phyloP scores from a whole-genome alignment of 2,113 vertebrate species.

The Lagenorhynchus albirostris region DNA sequence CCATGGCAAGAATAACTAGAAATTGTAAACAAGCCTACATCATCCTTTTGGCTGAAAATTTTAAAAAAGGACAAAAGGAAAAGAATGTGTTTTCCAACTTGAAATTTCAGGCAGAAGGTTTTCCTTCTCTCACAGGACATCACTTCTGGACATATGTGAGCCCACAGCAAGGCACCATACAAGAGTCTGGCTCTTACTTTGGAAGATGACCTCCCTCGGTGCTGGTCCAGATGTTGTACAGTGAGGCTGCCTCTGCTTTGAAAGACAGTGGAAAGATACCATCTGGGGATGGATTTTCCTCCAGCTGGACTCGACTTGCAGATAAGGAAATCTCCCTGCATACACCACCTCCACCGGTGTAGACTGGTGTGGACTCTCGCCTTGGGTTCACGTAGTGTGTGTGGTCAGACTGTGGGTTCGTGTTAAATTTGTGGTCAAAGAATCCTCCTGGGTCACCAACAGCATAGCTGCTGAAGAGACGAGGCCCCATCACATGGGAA shows the following conservation, averaged over 20 bases:
- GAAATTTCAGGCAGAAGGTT: accelerated
- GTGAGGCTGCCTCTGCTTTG: neutral
- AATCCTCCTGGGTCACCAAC: neutral
- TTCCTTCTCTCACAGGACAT: accelerated
- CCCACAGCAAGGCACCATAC: accelerated
- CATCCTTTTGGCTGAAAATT: accelerated
- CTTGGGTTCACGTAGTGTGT: too few species aligned
- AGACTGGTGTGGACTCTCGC: accelerated
- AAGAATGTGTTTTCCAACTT: accelerated
- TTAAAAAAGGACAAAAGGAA: neutral
- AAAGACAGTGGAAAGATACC: too few species aligned
- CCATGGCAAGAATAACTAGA: accelerated
- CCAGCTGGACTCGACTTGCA: too few species aligned
- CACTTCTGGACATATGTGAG: accelerated
- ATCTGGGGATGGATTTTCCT: neutral
- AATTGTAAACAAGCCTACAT: accelerated
- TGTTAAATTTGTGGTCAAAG: accelerated
- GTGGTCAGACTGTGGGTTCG: neutral
- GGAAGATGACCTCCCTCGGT: accelerated
- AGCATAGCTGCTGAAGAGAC: neutral
- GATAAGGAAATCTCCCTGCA: neutral
- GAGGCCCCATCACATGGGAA: accelerated
- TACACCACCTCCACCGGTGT: accelerated
- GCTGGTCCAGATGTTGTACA: accelerated
- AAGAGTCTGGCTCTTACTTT: neutral